Base-by-base conservation (phyloP, 1,140 invertebrate species). In the Anastrepha obliqua region DNA sequence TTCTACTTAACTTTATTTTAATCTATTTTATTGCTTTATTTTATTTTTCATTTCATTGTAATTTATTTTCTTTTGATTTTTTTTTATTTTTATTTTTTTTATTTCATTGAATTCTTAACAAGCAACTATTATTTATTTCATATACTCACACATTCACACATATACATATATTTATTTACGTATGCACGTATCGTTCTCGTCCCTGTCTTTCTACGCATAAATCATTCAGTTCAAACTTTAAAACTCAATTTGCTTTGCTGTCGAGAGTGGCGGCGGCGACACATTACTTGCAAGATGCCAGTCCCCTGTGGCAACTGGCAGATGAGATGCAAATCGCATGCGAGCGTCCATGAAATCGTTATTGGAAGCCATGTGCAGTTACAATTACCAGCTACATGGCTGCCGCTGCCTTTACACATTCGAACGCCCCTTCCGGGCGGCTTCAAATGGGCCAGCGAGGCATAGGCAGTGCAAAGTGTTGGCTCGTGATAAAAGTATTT, bases 271-370 rank as follows among this genome's bases (percentile, higher is more conserved):
- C 74, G 74, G 44, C 55, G 74, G 74, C 74, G 74, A 81, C 74
- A 55, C 74, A 81, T 81, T 47, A 81, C 74, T 55, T n/a, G 70
- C 44, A 78, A 55, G 44, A 55, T 55, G 47, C 74, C 51, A 17
- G 15, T 55, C 9, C 74, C 47, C 47, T 7, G 29, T 29, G 74
- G 74, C 47, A 55, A 81, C 20, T 55, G 74, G 44, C 47, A 81
- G 74, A 81, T 81, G 74, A 81, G 74, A 81, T 81, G 74, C 74
- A 81, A 81, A 81, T 81, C 74, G 74, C 74, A 81, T 81, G 51
- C 74, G n/a, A 81, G n/a, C 60, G 15, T 62, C 15, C 60, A 62
- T 62, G 15, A 62, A 62, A 17, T 17, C 3, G 8, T 29, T 29
- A n/a, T 51, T 29, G 74, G 11, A 8, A 11, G 64, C 8, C n/a